These are phyloP conservation scores for Phrynosoma platyrhinos DNA, from an alignment of 2,113 vertebrate genomes.

Conservation along the genomic window DNA sequence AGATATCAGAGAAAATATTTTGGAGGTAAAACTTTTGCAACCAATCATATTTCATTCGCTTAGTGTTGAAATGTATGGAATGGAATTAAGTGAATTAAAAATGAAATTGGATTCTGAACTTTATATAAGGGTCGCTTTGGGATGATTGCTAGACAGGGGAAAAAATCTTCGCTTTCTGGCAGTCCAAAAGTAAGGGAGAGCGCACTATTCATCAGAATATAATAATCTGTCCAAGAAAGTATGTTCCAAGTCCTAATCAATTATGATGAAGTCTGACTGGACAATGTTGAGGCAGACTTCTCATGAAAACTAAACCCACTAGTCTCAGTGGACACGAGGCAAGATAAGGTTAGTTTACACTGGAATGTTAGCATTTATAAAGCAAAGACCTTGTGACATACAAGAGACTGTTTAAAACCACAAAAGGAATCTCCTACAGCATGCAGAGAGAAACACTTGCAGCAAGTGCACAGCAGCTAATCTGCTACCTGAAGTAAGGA, in stretches of 20 bases:
- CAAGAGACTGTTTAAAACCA: conserved; percentile 50
- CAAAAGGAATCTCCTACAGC: conserved; percentile 49
- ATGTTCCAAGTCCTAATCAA: conserved; percentile 77
- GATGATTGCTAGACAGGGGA: conserved; percentile 76
- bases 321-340: conserved; percentile 69
- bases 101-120: conserved; percentile 76
- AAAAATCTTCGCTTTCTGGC: conserved; percentile 74
- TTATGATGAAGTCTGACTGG: conserved; percentile 76
- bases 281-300: conserved; percentile 68
- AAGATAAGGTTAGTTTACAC: conserved; percentile 75
- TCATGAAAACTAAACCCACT: conserved; percentile 74
- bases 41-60: conserved; percentile 60
- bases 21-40: conserved; percentile 54
- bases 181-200: conserved; percentile 77
- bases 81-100: conserved; percentile 71
- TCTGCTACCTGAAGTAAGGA: conserved; percentile 38
- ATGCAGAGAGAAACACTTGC: conserved; percentile 43
- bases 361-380: conserved; percentile 73
- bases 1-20: conserved; percentile 60
- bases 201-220: conserved; percentile 75
- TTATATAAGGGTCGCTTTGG: conserved; percentile 76
- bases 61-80: conserved; percentile 65
- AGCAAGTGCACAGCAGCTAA: conserved; percentile 52
- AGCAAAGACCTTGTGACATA: conserved; percentile 63
- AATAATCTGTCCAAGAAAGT: conserved; percentile 74